phyloP scores from a whole-genome alignment of 2,113 vertebrate genomes.

The Mellivora capensis region DNA sequence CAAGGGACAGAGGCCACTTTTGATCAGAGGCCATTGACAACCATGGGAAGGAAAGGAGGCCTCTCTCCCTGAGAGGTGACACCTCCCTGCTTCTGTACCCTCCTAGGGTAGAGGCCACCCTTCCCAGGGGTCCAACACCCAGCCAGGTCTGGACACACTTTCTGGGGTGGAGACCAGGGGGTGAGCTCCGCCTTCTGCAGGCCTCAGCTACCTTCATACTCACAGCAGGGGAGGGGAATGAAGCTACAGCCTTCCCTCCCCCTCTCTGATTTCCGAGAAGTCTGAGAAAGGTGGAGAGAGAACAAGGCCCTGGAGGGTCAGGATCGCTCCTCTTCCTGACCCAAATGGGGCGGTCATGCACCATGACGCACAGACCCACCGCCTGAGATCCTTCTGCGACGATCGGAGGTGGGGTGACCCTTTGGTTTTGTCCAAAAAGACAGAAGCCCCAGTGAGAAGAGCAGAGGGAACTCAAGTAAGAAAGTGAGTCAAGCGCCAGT shows the following conservation, averaged over 20 bases:
- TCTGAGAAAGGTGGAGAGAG: not conserved
- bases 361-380: rapidly evolving
- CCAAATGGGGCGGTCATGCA: rapidly evolving
- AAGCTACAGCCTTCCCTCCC: too few species aligned
- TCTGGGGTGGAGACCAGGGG: not conserved
- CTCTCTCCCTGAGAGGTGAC: not conserved
- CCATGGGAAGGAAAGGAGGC: not conserved
- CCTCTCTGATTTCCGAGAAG: not conserved
- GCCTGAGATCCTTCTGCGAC: not conserved
- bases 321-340: not conserved
- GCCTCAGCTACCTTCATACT: not conserved
- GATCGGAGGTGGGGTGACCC: rapidly evolving
- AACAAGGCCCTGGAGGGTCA: rapidly evolving
- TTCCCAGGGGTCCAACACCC: not conserved
- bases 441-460: not conserved
- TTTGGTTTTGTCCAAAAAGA: not conserved
- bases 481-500: rapidly evolving
- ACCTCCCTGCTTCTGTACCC: not conserved
- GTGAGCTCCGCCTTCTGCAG: not conserved
- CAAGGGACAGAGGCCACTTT: not conserved
- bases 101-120: not conserved
- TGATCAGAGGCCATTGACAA: not conserved
- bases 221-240: not conserved
- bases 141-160: not conserved
- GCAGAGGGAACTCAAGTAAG: not conserved